Evolutionary conservation across 2,113 vertebrate genomes (phyloP).

Genomic region (Orycteropus afer): DNA sequence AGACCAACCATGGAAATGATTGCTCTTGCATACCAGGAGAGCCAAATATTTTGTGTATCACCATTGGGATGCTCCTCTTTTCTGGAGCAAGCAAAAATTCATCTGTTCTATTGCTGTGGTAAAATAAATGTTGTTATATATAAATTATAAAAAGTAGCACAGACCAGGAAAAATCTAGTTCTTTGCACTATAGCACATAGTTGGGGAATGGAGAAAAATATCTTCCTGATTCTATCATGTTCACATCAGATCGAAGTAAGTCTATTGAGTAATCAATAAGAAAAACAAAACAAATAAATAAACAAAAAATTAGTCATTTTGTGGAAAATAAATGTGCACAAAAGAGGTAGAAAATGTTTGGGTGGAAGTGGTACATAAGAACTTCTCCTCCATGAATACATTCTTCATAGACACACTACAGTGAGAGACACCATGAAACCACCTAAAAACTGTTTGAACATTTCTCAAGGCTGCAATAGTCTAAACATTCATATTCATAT

Average conservation of each 20-base stretch:
- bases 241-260: not conserved
- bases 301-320: not conserved
- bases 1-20: not conserved
- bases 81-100: not conserved
- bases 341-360: not conserved
- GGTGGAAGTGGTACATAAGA: not conserved
- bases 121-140: not conserved
- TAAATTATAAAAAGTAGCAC: not conserved
- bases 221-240: not conserved
- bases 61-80: not conserved
- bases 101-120: not conserved
- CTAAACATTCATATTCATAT: not conserved
- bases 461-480: not conserved
- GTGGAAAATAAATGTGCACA: not conserved
- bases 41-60: not conserved
- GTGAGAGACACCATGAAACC: not conserved
- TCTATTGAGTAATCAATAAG: not conserved
- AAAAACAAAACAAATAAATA: not conserved
- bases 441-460: not conserved
- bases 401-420: not conserved
- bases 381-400: not conserved
- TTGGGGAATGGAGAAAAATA: not conserved
- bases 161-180: not conserved
- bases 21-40: not conserved
- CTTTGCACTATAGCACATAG: not conserved